These are phyloP conservation scores for Crocuta crocuta DNA, from an alignment of 2,113 vertebrate genomes.

Conservation along the genomic window DNA sequence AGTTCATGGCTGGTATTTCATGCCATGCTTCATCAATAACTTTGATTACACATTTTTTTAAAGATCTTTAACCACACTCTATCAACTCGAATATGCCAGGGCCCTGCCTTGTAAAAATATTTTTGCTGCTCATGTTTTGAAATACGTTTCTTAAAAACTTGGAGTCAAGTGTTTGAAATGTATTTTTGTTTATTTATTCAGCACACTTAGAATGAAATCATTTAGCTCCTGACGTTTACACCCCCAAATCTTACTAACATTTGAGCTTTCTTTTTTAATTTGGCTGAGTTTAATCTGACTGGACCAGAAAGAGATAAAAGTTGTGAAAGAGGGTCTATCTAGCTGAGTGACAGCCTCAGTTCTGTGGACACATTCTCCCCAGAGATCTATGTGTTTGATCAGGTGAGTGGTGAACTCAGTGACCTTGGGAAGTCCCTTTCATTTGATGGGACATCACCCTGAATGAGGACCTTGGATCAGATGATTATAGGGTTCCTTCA, in stretches of 20 bases:
- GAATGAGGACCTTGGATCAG: not conserved
- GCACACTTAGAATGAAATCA: not conserved
- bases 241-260: not conserved
- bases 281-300: not conserved
- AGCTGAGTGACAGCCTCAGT: rapidly evolving
- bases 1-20: too few species aligned
- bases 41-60: not conserved
- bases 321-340: too few species aligned
- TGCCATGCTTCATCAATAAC: not conserved
- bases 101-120: not conserved
- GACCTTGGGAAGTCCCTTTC: not conserved
- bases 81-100: not conserved
- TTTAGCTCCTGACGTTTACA: not conserved
- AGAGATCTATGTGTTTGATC: not conserved
- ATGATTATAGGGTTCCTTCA: not conserved
- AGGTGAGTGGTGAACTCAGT: not conserved
- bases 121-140: not conserved
- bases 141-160: not conserved
- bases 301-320: not conserved
- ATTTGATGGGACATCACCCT: not conserved
- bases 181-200: not conserved
- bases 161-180: not conserved
- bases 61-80: not conserved
- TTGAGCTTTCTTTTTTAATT: not conserved
- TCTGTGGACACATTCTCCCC: too few species aligned